Conservation (phyloP, 2,113 vertebrate genomes). For the Chiloscyllium plagiosum region DNA sequence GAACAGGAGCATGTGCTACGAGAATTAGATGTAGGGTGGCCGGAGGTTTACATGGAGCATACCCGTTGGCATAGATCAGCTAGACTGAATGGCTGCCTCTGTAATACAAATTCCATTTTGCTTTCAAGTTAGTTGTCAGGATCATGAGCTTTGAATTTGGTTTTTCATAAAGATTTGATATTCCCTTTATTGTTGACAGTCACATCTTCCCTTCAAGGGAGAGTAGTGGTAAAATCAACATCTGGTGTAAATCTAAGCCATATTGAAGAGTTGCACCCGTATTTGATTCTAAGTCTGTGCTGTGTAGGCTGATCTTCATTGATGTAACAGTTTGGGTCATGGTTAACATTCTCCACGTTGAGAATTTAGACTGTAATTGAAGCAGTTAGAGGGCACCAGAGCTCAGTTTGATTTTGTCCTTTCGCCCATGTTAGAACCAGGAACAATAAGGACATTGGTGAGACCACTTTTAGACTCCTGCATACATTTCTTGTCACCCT, state of each 20-base stretch:
- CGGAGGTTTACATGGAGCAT: not conserved
- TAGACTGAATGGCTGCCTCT: not conserved
- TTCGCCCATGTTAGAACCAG: not conserved
- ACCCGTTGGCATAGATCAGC: not conserved
- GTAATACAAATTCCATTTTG: not conserved
- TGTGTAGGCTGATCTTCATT: not conserved
- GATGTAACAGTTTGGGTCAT: not conserved
- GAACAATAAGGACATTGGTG: not conserved
- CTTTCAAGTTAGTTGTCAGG: not conserved
- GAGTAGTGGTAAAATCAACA: not conserved
- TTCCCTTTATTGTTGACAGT: not conserved
- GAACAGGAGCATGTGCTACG: not conserved
- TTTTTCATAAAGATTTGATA: not conserved
- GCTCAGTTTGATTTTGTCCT: not conserved
- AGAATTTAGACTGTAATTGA: not conserved
- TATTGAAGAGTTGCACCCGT: not conserved
- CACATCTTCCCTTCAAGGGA: not conserved
- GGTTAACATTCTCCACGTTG: not conserved
- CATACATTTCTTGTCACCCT: no score
- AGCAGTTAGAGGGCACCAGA: not conserved
- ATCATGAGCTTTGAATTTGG: not conserved
- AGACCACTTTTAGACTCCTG: no score
- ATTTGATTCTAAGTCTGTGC: not conserved
- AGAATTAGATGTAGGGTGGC: not conserved
- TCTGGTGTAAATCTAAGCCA: not conserved